Evolutionary conservation across 2,888 invertebrate genomes (phyloP).

Genomic region (Tetanocera ferruginea): DNA sequence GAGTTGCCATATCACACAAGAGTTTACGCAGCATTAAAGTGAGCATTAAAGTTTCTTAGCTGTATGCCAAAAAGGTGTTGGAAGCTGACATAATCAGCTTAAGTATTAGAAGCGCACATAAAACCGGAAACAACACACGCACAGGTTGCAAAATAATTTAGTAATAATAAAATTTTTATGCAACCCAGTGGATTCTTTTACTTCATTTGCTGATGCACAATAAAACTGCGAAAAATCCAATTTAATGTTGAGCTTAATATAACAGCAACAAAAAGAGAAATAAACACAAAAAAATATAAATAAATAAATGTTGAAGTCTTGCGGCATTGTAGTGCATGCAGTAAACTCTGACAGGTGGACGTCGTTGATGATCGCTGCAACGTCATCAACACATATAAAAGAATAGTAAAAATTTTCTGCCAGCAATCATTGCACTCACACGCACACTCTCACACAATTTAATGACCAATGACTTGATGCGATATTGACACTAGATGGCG

Average conservation of each 20-base stretch:
- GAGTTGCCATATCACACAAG: background rate
- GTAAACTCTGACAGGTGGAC: constrained; percentile 10
- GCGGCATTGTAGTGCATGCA: background rate
- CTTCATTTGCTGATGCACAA: background rate
- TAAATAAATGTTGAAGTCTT: background rate
- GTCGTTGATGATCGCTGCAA: background rate
- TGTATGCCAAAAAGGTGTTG: background rate
- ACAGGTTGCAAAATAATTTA: background rate
- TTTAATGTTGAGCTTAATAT: constrained; percentile 5
- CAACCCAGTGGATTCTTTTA: background rate
- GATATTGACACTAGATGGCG: constrained; percentile 14
- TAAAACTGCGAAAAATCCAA: constrained; percentile 2
- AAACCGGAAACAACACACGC: background rate
- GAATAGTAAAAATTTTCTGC: background rate
- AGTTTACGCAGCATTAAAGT: background rate
- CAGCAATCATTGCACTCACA: constrained; percentile 10
- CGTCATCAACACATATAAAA: constrained; percentile 2
- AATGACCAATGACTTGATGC: background rate
- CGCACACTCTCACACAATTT: background rate
- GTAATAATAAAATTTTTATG: background rate
- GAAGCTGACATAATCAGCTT: background rate
- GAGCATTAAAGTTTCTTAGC: background rate
- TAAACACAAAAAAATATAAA: background rate
- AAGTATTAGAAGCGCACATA: background rate
- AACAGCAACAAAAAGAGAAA: too few relatives aligned